Evolutionary conservation across 2,797 vertebrate genomes (phyloP), one percentile per base, ranked within the genome.

Genomic region (Enteromius unitaeniatus): DNA sequence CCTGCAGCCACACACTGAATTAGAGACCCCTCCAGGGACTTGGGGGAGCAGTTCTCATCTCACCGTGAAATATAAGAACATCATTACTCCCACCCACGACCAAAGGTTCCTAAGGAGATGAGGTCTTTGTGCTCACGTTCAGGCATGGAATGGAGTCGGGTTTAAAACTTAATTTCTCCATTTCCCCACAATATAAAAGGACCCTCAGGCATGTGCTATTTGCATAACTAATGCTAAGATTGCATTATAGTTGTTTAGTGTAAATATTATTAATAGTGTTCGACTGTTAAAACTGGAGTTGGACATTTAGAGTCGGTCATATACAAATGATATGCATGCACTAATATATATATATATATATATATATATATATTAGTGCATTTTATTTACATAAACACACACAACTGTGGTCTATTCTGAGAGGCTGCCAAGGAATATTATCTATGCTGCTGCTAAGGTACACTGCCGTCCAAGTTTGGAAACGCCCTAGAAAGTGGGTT

Each of bases 31-130:
- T 90, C 34, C 0, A 83, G 89, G 89, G 83, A 78, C 67, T 75
- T 37, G 64, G 86, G 88, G 79, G 84, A 86, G 85, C 15, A 83
- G 86, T 89, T 85, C 83, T 85, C 75, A 85, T 88, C 87, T 84
- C 88, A 88, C 85, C 79, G 84, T 92, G 91, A 93, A 93, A 93
- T 91, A 88, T 74, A 83, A 92, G 85, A 83, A 90, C 88, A 88
- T 91, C 86, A 84, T 89, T 88, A 87, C 88, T 85, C 83, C 88
- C 83, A 89, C 87, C 87, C 87, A 80, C 11, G 84, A 85, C 86
- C 82, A 3, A 49, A 68, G 88, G 82, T 89, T 88, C 85, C 37
- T 77, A 78, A 87, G 55, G 60, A 83, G 42, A 84, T 79, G 78
- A 89, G 83, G 84, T 70, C 45, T 82, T 80, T 82, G 67, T 17